Evolutionary conservation across 2,797 vertebrate genomes (phyloP).

Genomic region (Syndactyla subalaris): DNA sequence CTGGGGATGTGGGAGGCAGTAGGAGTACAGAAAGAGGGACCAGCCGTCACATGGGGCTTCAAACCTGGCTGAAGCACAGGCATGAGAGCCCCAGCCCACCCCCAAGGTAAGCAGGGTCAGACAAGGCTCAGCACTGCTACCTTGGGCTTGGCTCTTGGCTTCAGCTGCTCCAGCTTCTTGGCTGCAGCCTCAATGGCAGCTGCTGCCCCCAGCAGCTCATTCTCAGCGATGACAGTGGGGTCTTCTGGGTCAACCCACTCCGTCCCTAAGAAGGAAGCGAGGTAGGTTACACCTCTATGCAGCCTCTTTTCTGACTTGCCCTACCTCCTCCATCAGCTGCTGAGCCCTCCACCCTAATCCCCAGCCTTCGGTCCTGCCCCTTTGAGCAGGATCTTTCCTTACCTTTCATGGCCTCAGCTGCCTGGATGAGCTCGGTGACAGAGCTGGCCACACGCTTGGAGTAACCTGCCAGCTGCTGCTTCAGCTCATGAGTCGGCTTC

Average conservation of each 20-base stretch:
- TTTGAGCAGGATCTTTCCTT: neutral
- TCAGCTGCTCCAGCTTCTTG: conserved; percentile 90
- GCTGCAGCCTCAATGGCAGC: conserved; percentile 90
- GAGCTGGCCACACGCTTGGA: conserved; percentile 89
- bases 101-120: neutral
- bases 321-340: neutral
- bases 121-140: conserved; percentile 58
- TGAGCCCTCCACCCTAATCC: neutral
- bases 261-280: conserved; percentile 71
- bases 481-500: conserved; percentile 85
- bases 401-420: conserved; percentile 93
- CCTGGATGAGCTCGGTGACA: conserved; percentile 90
- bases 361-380: neutral
- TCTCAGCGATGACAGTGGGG: conserved; percentile 89
- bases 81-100: neutral
- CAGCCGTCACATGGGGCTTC: neutral
- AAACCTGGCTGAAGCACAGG: neutral
- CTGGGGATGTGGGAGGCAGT: neutral
- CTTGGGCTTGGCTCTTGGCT: conserved; percentile 89
- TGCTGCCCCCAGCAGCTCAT: conserved; percentile 87
- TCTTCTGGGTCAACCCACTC: conserved; percentile 92
- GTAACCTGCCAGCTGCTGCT: conserved; percentile 86
- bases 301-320: neutral
- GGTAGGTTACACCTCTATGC: neutral
- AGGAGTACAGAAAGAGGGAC: neutral